These are phyloP conservation scores for Pantelozetes paolii DNA, from an alignment of 2,888 invertebrate genomes.

Conservation along the genomic window DNA sequence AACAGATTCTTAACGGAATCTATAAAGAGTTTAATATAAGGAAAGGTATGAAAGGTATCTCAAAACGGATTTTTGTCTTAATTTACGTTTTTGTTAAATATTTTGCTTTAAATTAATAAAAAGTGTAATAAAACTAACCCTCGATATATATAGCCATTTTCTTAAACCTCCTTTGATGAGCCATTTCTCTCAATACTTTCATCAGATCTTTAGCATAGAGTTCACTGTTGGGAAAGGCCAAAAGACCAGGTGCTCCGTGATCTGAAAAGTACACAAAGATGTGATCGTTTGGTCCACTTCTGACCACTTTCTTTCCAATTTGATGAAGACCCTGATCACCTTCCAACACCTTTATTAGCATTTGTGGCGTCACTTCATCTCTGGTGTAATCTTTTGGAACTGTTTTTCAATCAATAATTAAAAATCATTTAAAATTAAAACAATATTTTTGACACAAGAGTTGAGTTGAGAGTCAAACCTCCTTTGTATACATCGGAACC, in stretches of 20 bases:
- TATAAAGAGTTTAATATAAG: slow-evolving; percentile 1
- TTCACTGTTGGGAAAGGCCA: neutral
- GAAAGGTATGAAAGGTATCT: too few species aligned
- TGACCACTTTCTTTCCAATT: slow-evolving; percentile 30
- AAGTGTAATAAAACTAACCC: too few species aligned
- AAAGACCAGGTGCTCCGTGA: slow-evolving; percentile 60
- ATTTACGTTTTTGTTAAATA: too few species aligned
- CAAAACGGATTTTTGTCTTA: too few species aligned
- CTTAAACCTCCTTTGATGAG: slow-evolving; percentile 53
- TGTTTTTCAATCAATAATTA: too few species aligned
- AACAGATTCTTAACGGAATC: neutral
- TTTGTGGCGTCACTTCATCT: slow-evolving; percentile 55
- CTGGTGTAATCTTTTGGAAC: slow-evolving; percentile 60
- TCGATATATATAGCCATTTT: slow-evolving; percentile 61
- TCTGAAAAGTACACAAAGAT: slow-evolving; percentile 62
- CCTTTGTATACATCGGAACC: slow-evolving; percentile 60
- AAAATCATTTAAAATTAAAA: too few species aligned
- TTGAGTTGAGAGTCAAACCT: slow-evolving; percentile 61
- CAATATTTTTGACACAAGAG: too few species aligned
- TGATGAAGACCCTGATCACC: slow-evolving; percentile 53
- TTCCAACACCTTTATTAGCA: slow-evolving; percentile 49
- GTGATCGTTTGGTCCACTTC: slow-evolving; percentile 56
- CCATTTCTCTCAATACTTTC: slow-evolving; percentile 54
- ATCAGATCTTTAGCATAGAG: slow-evolving; percentile 48
- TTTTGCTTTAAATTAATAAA: too few species aligned